Evolutionary conservation across 2,113 vertebrate species (phyloP), one percentile per base, ranked within the genome.

Genomic region (Protomyctophum bolini): DNA sequence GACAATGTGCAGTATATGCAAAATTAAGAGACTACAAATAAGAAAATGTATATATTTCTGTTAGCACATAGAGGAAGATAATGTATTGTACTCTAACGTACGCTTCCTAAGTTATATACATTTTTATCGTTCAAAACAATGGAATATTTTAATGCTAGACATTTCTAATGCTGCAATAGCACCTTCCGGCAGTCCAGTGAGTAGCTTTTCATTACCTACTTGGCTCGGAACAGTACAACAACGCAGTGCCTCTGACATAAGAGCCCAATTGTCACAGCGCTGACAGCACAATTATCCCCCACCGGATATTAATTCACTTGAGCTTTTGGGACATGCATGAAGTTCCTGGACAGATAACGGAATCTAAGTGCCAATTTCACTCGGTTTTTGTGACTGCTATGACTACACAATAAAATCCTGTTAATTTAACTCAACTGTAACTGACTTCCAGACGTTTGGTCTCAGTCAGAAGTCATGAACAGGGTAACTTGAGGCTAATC

Each of bases 161-260:
- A 68, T 63, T 72, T 10, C 29, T 3, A 41, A 10, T 21, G 46
- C 66, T 68, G 45, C 56, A 9, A 46, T 29, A 10, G 55, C 54
- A 66, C 54, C 29, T 70, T 49, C 51, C 64, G 58, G 64, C 57
- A 15, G 54, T 68, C 71, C 46, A n/a, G 72, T 2, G 21, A 21
- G 21, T 21, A 29, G 80, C 67, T 75, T 77, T 63, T 81, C 66
- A 72, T 88, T 87, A 81, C 75, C 14, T 10, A 10, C 10, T 51
- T 65, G 9, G 8, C 10, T 6, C 33, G 6, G 7, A 2, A 6
- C 21, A 29, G 8, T 12, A 64, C 70, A 85, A 74, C 78, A 83
- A 80, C 67, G 57, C 73, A 74, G 72, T 47, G 59, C 47, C 66
- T 79, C 33, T 70, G 54, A 65, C 74, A 79, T 86, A 81, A 80